Conservation (phyloP, 1,140 invertebrate species). For the Drosophila kanapiae region DNA sequence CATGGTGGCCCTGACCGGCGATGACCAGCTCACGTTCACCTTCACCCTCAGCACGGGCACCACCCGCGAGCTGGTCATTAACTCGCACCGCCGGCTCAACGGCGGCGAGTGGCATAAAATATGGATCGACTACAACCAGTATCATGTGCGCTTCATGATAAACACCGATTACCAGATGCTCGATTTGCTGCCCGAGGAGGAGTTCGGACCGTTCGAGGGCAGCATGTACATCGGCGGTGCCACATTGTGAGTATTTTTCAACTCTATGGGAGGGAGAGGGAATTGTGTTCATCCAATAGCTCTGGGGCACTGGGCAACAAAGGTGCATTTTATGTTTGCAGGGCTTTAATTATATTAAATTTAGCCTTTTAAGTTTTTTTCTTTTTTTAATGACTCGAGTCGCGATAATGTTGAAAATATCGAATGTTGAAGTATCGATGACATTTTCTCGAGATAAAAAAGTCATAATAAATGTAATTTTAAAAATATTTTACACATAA, state of each 20-base stretch:
- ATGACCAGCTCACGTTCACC: conserved; percentile 95
- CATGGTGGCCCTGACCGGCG: conserved; percentile 94
- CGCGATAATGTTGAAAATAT: no score
- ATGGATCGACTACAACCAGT: conserved; percentile 96
- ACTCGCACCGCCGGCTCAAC: conserved; percentile 92
- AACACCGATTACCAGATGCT: conserved; percentile 95
- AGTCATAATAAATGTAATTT: no score
- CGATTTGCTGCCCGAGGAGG: conserved; percentile 92
- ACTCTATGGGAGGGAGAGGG: not conserved
- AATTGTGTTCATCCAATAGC: not conserved
- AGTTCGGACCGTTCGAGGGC: conserved; percentile 96
- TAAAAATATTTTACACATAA: no score
- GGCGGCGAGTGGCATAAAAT: conserved; percentile 98
- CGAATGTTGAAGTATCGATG: no score
- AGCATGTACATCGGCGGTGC: conserved; percentile 97
- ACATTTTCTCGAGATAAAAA: no score
- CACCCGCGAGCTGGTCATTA: conserved; percentile 91
- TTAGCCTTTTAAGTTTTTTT: no score
- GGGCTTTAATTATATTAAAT: no score
- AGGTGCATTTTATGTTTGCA: not conserved
- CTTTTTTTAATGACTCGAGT: no score
- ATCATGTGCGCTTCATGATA: conserved; percentile 97
- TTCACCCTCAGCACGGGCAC: conserved; percentile 94
- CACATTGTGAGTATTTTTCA: conserved; percentile 89
- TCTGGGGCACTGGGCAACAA: not conserved